Base-by-base conservation (phyloP, 1,140 invertebrate genomes). In the Drosophila pachea region DNA sequence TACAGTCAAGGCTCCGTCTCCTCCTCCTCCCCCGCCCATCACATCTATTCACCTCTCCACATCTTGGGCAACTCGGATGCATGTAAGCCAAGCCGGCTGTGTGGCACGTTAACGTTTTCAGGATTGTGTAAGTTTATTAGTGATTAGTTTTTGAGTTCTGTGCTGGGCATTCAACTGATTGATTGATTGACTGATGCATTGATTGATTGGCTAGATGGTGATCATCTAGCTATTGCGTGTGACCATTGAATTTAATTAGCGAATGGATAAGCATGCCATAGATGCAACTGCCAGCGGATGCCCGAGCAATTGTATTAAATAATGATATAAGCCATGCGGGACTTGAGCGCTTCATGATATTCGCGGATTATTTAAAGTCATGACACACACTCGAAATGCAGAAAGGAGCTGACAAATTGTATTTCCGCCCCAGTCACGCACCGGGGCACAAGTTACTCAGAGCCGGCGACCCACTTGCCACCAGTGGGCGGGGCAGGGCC, bases 351-450 rank as follows among this genome's bases (percentile, higher is more conserved):
- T 53, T 71, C 40, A 58, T 65, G 68, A 63, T 60, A 60, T 68
- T 73, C 73, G 65, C 59, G 63, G 76, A 65, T 79, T 78, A 84
- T 83, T 83, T 83, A 83, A 83, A 83, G 76, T 73, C 79, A 65
- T 61, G 56, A 59, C 73, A 66, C 64, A 22, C 22, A 22, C 22
- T 22, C 22, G 22, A 1, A 22, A 22, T 22, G 22, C 1, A 22
- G 22, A 22, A 22, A 22, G 22, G 3, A 22, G 73, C 79, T 83
- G 79, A 83, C 79, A 83, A 83, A 83, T 83, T 83, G 76, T 83
- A 84, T 83, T 83, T 83, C 79, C 79, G 79, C 79, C 22, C 47
- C 58, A 83, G 79, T 84, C 79, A 83, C 79, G 79, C 79, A 83
- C 79, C 68, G 56, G 79, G 79, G 75, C 83, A 84, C 72, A 66